Base-by-base conservation (phyloP, 2,888 invertebrate genomes). In the Hemistola chrysoprasaria region DNA sequence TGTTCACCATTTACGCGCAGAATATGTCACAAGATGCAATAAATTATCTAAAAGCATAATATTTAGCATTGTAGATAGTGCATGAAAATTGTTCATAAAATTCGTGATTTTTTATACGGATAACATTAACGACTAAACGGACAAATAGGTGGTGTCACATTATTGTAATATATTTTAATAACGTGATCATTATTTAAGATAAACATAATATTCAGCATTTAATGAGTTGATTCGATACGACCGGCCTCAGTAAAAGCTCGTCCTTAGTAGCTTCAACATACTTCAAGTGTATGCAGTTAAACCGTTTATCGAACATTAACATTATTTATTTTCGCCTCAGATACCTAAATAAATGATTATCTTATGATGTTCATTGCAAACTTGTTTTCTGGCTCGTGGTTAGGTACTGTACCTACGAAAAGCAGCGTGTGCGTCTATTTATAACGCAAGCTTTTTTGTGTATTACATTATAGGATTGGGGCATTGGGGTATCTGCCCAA, bases 381-480 rank as follows among this genome's bases (percentile, higher is more conserved):
- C 60, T 61, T 54, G 59, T 66, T 67, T 57, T 47, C 60, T 68
- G 66, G 66, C 70, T 62, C 67, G 63, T 66, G 65, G 50, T 59
- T 50, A 60, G 59, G 55, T 59, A 58, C 54, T 60, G 51, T 59
- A 59, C 56, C 26, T 48, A 52, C 46, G 29, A 40, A 47, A 43
- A 41, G 53, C 51, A 58, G 63, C 63, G 65, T 59, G 64, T 64
- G 55, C 43, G 22, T 65, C 70, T 81, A 78, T 78, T 75, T 75
- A 62, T 71, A 66, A 47, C 58, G 28, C 40, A 69, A 68, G 65
- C 71, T 73, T 77, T 69, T 72, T 72, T 74, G 56, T 63, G 54
- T 56, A 65, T 64, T 61, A 67, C 66, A 56, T 63, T 60, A 58
- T 43, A 45, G 46, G 32, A 34, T n/a, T n/a, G n/a, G n/a, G n/a